A percentile compares a stretch with the other conserved stretches of the same genome.
These are phyloP conservation scores for Paramormyrops kingsleyae DNA, from an alignment of 2,113 vertebrate genomes.

Conservation along the genomic window DNA sequence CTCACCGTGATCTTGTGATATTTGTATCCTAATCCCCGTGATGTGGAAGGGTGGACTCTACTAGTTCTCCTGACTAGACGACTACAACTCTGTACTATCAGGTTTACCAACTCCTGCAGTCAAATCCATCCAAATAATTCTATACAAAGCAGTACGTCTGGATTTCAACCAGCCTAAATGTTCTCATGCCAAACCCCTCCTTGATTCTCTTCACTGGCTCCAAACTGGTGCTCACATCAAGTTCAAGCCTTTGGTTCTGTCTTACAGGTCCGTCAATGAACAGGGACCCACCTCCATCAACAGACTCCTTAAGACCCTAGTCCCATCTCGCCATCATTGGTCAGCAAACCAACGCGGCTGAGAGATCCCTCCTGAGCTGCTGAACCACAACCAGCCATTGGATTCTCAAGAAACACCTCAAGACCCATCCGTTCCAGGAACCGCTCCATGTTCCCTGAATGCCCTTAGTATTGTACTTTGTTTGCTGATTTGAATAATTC, in stretches of 20 bases:
- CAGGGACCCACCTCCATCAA: not conserved
- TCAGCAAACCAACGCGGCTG: not conserved
- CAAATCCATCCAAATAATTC: not conserved
- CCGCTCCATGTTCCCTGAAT: not conserved
- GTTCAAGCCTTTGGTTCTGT: not conserved
- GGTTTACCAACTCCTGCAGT: not conserved
- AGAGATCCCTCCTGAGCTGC: not conserved
- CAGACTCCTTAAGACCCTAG: not conserved
- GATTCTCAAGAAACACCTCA: not conserved
- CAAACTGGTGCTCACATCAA: not conserved
- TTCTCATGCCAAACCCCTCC: not conserved
- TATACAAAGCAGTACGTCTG: not conserved
- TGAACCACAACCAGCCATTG: not conserved
- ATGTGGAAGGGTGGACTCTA: not conserved
- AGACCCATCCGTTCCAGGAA: not conserved
- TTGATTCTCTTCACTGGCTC: not conserved
- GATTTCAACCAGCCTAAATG: not conserved
- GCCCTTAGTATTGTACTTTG: not conserved
- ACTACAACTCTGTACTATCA: not conserved
- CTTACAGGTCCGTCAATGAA: not conserved
- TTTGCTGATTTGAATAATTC: not conserved
- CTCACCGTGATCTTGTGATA: not conserved
- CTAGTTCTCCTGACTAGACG: not conserved
- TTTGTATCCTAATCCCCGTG: not conserved
- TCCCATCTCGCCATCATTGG: not conserved